A percentile compares a stretch with the other conserved stretches of the same genome.
These are phyloP conservation scores for Pocillopora damicornis DNA, from an alignment of 64 coral and sea anemone genomes.

Conservation along the genomic window DNA sequence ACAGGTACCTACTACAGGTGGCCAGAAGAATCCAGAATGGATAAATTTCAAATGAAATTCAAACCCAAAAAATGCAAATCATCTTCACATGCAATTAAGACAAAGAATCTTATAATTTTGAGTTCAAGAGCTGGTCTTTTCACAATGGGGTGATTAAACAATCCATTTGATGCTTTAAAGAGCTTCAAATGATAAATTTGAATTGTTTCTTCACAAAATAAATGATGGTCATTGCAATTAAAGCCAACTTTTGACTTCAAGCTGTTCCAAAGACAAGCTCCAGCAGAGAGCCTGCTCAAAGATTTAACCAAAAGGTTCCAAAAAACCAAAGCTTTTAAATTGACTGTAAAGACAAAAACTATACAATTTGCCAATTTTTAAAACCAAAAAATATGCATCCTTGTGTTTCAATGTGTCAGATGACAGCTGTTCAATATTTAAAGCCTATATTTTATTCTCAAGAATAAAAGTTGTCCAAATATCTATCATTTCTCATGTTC, in stretches of 20 bases:
- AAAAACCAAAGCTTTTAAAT: neutral
- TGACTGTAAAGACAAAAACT: neutral
- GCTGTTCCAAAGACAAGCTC: neutral
- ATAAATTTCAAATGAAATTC: conserved; percentile 12
- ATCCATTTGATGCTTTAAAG: neutral
- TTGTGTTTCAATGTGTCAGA: too few relatives aligned
- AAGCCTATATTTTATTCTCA: too few relatives aligned
- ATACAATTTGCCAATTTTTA: too few relatives aligned
- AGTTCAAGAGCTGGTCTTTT: neutral
- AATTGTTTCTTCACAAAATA: conserved; percentile 14
- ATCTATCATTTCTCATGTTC: too few relatives aligned
- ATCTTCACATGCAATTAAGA: neutral
- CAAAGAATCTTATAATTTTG: neutral
- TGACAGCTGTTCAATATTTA: too few relatives aligned
- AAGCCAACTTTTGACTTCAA: neutral
- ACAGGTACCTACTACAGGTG: conserved; percentile 32
- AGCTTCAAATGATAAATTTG: neutral
- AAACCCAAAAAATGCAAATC: conserved; percentile 12
- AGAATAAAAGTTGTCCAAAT: too few relatives aligned
- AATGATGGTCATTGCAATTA: neutral
- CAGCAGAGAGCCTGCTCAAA: neutral
- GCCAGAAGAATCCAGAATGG: neutral
- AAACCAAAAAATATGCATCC: too few relatives aligned
- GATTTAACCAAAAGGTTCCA: neutral
- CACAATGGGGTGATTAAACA: neutral